phyloP scores from a whole-genome alignment of 2,113 vertebrate species.

The Spea multiplicata region DNA sequence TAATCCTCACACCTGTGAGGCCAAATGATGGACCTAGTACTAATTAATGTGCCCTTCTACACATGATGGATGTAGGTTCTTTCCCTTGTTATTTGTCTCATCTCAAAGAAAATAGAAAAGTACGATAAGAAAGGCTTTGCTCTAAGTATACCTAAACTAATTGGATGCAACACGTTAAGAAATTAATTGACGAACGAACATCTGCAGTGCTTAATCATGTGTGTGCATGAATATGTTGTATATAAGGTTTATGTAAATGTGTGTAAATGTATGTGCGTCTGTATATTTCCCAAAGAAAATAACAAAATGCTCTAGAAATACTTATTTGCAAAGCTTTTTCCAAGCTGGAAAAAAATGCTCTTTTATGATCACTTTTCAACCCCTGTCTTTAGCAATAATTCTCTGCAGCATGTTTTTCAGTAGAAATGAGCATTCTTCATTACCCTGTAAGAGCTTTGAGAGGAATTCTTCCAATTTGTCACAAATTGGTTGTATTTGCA shows the following conservation, averaged over 20 bases:
- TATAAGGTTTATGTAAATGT: not conserved
- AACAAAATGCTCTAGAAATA: not conserved
- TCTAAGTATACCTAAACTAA: too few species aligned
- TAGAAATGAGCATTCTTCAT: constrained; percentile 48
- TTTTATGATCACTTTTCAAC: constrained; percentile 44
- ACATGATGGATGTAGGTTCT: too few species aligned
- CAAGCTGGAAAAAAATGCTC: not conserved
- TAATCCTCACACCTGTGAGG: too few species aligned
- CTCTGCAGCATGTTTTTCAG: constrained; percentile 39
- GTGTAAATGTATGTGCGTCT: not conserved
- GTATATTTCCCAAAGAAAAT: too few species aligned
- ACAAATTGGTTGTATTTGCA: constrained; percentile 48
- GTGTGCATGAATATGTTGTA: not conserved
- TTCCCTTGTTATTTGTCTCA: too few species aligned
- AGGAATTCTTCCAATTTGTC: constrained; percentile 47
- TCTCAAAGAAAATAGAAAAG: too few species aligned
- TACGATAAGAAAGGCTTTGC: too few species aligned
- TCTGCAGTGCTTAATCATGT: too few species aligned
- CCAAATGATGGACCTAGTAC: too few species aligned
- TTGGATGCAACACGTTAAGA: too few species aligned
- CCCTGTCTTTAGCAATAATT: constrained; percentile 36
- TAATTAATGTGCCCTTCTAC: too few species aligned
- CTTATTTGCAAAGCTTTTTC: constrained; percentile 20
- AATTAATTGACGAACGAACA: too few species aligned
- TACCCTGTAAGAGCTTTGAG: constrained; percentile 39